Percentiles rank a stretch among this genome's conserved stretches.
Evolutionary conservation across 2,113 vertebrate genomes (phyloP).

Genomic region (Fregetta grallaria): DNA sequence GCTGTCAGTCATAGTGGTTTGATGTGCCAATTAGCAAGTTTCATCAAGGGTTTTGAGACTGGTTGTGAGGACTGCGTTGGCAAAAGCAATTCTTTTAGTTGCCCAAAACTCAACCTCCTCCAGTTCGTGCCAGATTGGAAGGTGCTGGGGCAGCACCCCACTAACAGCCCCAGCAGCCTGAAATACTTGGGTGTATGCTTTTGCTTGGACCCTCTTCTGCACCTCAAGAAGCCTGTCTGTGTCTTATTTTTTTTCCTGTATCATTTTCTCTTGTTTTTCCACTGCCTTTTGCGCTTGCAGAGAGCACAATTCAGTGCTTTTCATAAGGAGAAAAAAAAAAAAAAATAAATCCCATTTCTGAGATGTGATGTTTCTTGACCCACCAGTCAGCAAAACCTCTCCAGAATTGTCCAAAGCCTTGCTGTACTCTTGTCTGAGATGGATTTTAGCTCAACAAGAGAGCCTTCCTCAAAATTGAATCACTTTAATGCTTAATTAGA

Average conservation of each 20-base stretch:
- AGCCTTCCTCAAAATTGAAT: constrained; percentile 58
- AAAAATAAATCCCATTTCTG: not conserved
- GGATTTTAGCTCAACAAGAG: not conserved
- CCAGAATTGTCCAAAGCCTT: not conserved
- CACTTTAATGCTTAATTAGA: constrained; percentile 59
- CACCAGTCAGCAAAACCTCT: not conserved
- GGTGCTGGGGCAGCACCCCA: not conserved
- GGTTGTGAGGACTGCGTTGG: not conserved
- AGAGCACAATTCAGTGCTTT: not conserved
- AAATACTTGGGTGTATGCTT: not conserved
- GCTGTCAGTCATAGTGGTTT: not conserved
- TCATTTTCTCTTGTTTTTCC: not conserved
- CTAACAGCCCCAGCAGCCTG: not conserved
- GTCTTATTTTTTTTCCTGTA: not conserved
- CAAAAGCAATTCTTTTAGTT: not conserved
- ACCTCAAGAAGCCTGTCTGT: not conserved
- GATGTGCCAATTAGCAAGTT: not conserved
- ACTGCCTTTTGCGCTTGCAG: not conserved
- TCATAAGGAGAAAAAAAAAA: not conserved
- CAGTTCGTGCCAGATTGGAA: not conserved
- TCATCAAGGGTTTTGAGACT: not conserved
- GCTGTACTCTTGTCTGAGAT: not conserved
- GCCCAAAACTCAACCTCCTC: not conserved
- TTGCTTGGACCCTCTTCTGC: not conserved
- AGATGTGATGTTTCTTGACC: not conserved